Conservation (phyloP, 2,797 vertebrate genomes). For the Aldrovandia affinis region DNA sequence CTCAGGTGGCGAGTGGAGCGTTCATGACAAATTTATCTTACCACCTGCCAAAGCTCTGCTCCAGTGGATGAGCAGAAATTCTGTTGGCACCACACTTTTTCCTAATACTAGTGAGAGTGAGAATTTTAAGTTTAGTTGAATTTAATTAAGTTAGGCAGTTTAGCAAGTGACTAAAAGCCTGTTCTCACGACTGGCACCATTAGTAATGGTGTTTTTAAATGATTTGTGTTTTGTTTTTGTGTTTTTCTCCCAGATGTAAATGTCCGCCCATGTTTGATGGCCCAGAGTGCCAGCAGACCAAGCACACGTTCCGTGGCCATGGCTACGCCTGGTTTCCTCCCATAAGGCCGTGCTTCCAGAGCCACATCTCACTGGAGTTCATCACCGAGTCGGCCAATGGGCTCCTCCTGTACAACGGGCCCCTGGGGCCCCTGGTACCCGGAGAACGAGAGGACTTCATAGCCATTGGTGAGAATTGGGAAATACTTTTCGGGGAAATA, state of each 20-base stretch:
- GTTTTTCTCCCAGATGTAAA: slow-evolving; percentile 71
- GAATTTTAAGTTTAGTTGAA: too few species aligned
- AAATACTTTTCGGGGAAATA: too few species aligned
- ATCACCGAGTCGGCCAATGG: slow-evolving; percentile 78
- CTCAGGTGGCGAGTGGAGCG: background rate
- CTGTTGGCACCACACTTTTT: too few species aligned
- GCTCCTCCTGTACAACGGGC: slow-evolving; percentile 85
- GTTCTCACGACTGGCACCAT: background rate
- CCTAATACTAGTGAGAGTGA: background rate
- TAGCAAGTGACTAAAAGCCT: background rate
- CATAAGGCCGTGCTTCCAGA: slow-evolving; percentile 82
- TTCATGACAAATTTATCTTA: background rate
- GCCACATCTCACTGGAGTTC: slow-evolving; percentile 84
- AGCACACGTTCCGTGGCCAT: slow-evolving; percentile 79
- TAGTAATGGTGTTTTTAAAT: background rate
- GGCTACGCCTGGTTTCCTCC: slow-evolving; percentile 90
- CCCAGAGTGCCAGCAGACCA: slow-evolving; percentile 88
- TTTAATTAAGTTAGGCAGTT: too few species aligned
- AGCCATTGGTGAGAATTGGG: slow-evolving; percentile 74
- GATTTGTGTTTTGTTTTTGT: background rate
- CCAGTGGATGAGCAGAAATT: background rate
- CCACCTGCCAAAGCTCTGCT: background rate
- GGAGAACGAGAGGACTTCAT: slow-evolving; percentile 79
- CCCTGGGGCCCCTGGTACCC: slow-evolving; percentile 62
- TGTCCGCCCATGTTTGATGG: slow-evolving; percentile 83